Evolutionary conservation across 2,888 invertebrate species (phyloP), one percentile per base, ranked within the genome.

Genomic region (Fragum fragum): DNA sequence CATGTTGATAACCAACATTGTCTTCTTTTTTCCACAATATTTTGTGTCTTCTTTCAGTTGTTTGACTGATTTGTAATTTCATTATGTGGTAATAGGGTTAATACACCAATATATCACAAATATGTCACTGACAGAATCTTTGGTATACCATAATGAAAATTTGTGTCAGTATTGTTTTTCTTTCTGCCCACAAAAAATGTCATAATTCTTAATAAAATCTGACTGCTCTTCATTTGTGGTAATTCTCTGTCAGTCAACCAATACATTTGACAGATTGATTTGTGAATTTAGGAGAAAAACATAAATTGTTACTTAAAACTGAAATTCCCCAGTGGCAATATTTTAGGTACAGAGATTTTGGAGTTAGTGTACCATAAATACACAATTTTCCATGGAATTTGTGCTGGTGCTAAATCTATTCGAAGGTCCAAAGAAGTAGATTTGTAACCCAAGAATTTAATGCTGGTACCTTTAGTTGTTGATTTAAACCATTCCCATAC

Each of bases 201-300:
- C 57, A 57, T 57, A 57, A 57, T 28, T 57, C 57, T 57, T 28
- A 57, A 28, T 57, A 57, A 57, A 57, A 57, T 57, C 57, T 57
- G 28, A 57, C 57, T 57, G 57, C 23, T 57, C n/a, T 57, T 57
- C 57, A 57, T 28, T 9, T n/a, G 57, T 1, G 2, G 28, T 26
- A 26, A 57, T 57, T 57, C 28, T 14, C 26, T 57, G 57, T 57
- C 57, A 57, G 28, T 57, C 57, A 23, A 57, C 28, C 28, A 26
- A 23, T 28, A 23, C 3, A 14, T 21, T 57, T 57, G 57, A 57
- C 28, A 28, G 57, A 57, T 26, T 57, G 23, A 57, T 57, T 57
- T 26, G 26, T 11, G 57, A 57, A 23, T 26, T 57, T 57, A 28
- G 57, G 57, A 28, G 57, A 57, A n/a, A 23, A 26, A 28, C 28